A percentile compares a stretch with the other conserved stretches of the same genome.
phyloP scores from a whole-genome alignment of 2,113 vertebrate genomes.

The Gymnorhina tibicen region DNA sequence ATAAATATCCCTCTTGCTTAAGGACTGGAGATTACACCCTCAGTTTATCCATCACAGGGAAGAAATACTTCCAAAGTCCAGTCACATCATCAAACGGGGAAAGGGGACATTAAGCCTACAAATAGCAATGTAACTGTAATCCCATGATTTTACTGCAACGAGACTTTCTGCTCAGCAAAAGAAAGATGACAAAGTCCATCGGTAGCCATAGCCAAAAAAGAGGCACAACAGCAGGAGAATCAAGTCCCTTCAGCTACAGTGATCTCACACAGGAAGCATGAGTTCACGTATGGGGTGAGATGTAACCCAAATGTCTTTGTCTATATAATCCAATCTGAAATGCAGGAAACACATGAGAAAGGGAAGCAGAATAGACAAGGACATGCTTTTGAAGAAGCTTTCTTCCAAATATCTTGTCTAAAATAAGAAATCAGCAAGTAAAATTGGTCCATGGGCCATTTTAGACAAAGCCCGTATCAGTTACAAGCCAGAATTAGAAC shows the following conservation, averaged over 20 bases:
- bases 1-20: not conserved
- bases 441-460: not conserved
- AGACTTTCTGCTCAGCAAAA: not conserved
- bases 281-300: fast-evolving
- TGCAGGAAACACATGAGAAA: not conserved
- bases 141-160: fast-evolving
- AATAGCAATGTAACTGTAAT: not conserved
- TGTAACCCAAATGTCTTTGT: not conserved
- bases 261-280: not conserved
- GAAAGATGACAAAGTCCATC: not conserved
- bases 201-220: not conserved
- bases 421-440: not conserved
- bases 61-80: not conserved
- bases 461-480: not conserved
- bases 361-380: not conserved
- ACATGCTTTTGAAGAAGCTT: not conserved
- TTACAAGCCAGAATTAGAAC: not conserved
- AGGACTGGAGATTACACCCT: not conserved
- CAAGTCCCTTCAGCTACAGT: not conserved
- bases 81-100: not conserved
- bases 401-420: not conserved
- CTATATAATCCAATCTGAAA: not conserved
- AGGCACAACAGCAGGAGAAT: not conserved
- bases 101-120: not conserved
- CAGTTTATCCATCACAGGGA: not conserved